Conservation (phyloP, 2,888 invertebrate genomes). For the Limnephilus lunatus region DNA sequence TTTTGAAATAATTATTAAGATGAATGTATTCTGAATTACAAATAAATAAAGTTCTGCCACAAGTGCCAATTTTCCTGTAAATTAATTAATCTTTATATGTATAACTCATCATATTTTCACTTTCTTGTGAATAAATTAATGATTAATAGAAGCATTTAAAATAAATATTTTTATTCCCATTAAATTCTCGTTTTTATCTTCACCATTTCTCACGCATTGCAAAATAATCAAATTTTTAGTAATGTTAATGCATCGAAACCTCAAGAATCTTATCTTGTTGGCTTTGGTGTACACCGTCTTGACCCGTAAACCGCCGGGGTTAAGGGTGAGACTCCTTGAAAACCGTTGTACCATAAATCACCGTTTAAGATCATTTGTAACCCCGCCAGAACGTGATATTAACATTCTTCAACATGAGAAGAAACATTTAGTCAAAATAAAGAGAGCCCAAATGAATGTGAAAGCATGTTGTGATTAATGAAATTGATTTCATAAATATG, state of each 20-base stretch:
- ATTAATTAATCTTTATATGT: neutral
- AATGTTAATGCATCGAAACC: neutral
- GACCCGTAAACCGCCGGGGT: conserved; percentile 32
- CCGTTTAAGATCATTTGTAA: conserved; percentile 28
- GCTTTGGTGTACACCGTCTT: conserved; percentile 14
- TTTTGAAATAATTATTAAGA: neutral
- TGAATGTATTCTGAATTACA: neutral
- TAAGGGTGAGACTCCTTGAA: conserved; percentile 48
- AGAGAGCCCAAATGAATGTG: conserved; percentile 29
- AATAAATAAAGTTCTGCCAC: no score
- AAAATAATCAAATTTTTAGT: neutral
- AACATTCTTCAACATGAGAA: conserved; percentile 27
- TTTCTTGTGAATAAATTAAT: neutral
- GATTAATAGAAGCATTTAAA: neutral
- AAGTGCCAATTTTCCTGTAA: neutral
- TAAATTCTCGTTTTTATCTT: no score
- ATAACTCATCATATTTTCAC: no score
- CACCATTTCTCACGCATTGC: neutral
- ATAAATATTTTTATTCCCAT: neutral
- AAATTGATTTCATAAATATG: conserved; percentile 41
- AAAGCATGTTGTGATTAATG: conserved; percentile 37
- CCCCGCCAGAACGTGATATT: conserved; percentile 31
- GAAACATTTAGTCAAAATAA: conserved; percentile 16
- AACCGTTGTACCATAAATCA: conserved; percentile 34
- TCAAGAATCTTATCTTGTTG: neutral